Conservation (phyloP, 2,113 vertebrate genomes). For the Oncorhynchus nerka region DNA sequence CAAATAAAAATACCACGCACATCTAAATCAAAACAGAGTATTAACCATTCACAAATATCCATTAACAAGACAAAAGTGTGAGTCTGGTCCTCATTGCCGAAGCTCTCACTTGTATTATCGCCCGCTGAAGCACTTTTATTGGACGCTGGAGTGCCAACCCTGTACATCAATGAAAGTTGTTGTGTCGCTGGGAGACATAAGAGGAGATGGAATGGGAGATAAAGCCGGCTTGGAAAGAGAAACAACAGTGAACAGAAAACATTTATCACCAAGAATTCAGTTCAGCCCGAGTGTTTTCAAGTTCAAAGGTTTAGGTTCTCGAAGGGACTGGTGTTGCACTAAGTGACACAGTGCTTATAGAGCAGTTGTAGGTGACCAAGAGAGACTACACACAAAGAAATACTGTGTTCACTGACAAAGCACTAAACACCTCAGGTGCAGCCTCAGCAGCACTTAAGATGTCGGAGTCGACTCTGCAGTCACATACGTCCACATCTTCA, state of each 20-base stretch:
- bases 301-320: not conserved
- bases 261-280: slow-evolving; percentile 50
- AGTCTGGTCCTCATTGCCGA: slow-evolving; percentile 54
- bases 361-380: not conserved
- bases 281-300: no score
- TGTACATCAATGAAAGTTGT: slow-evolving; percentile 57
- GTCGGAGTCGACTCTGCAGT: not conserved
- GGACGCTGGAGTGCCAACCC: slow-evolving; percentile 46
- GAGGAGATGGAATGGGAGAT: slow-evolving; percentile 47
- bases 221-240: slow-evolving; percentile 41
- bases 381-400: not conserved
- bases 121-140: slow-evolving; percentile 64
- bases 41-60: no score
- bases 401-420: not conserved
- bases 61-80: slow-evolving; percentile 68
- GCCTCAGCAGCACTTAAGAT: not conserved
- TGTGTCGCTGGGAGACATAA: slow-evolving; percentile 32
- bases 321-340: not conserved
- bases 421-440: not conserved
- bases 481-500: not conserved
- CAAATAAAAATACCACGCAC: no score
- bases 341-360: not conserved
- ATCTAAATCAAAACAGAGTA: no score
- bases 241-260: slow-evolving; percentile 40
- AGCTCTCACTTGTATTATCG: slow-evolving; percentile 61